A percentile compares a stretch with the other conserved stretches of the same genome.
Evolutionary conservation across 2,888 invertebrate genomes (phyloP).

Genomic region (Tryphoninae sp.): DNA sequence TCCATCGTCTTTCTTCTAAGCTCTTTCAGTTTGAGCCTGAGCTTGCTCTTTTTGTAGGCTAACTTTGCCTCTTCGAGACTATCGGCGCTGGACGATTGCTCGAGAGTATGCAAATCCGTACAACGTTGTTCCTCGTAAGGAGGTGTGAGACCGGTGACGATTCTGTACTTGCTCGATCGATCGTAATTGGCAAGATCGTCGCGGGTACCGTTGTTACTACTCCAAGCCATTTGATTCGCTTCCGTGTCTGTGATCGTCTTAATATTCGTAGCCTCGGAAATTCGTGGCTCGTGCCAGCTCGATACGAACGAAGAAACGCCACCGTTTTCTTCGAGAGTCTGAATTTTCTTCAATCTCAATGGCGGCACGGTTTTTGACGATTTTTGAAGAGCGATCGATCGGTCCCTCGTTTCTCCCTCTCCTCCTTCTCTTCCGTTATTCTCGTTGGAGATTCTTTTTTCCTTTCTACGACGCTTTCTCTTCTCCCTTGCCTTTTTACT

Average conservation of each 20-base stretch:
- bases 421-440: neutral
- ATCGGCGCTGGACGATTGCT: neutral
- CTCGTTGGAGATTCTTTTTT: neutral
- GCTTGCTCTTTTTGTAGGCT: slow-evolving; percentile 67
- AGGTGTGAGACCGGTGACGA: slow-evolving; percentile 69
- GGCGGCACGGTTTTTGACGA: slow-evolving; percentile 74
- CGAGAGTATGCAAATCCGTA: slow-evolving; percentile 22
- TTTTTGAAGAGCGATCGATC: neutral
- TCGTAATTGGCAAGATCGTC: slow-evolving; percentile 15
- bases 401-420: neutral
- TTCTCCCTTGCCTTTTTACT: neutral
- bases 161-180: slow-evolving; percentile 69
- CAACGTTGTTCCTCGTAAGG: slow-evolving; percentile 47
- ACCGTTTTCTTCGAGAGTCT: slow-evolving; percentile 42
- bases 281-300: slow-evolving; percentile 18
- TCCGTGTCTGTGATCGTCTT: neutral
- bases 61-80: slow-evolving; percentile 65
- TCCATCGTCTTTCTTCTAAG: slow-evolving; percentile 69
- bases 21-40: slow-evolving; percentile 70
- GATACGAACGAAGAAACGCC: slow-evolving; percentile 55
- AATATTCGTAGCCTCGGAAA: slow-evolving; percentile 31
- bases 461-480: slow-evolving; percentile 18
- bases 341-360: slow-evolving; percentile 74
- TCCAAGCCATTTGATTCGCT: neutral
- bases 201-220: neutral